Evolutionary conservation across 2,888 invertebrate species (phyloP), one percentile per base, ranked within the genome.

Genomic region (Biston stratarius): DNA sequence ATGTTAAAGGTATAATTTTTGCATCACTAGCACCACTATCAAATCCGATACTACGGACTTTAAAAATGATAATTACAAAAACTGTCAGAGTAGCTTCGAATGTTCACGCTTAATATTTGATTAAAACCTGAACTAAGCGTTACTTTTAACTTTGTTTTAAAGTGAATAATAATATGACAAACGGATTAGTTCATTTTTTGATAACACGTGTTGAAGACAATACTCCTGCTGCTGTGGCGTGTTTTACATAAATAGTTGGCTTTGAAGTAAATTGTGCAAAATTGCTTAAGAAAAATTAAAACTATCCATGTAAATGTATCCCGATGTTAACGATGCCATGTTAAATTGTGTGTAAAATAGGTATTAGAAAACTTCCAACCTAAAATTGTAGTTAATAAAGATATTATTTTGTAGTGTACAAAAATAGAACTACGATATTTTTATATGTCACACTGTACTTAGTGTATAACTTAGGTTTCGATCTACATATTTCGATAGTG

Each of bases 41-140:
- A n/a, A n/a, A n/a, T n/a, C n/a, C n/a, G n/a, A n/a, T n/a, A n/a
- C n/a, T n/a, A n/a, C n/a, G n/a, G n/a, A n/a, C n/a, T n/a, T n/a
- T n/a, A n/a, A n/a, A n/a, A n/a, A n/a, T n/a, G n/a, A n/a, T n/a
- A 34, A 5, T 24, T n/a, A 3, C 48, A 33, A 33, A 51, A 42
- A 24, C 42, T 12, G 11, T 45, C 56, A 56, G 61, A 61, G 45
- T 40, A 15, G 44, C 44, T 8, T 38, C 55, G 45, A 12, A 56
- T 44, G 49, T 12, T 60, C 33, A 24, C 38, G 65, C 61, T 66
- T 66, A 44, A 61, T 56, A 34, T 56, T 42, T 15, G 8, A 12
- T 60, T 36, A 38, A 55, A 61, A 61, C 40, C 60, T 61, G 60
- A 61, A 65, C 56, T 44, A 44, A 36, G 14, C 33, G 38, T 55